Evolutionary conservation across 2,113 vertebrate genomes (phyloP).

Genomic region (Ondatra zibethicus): DNA sequence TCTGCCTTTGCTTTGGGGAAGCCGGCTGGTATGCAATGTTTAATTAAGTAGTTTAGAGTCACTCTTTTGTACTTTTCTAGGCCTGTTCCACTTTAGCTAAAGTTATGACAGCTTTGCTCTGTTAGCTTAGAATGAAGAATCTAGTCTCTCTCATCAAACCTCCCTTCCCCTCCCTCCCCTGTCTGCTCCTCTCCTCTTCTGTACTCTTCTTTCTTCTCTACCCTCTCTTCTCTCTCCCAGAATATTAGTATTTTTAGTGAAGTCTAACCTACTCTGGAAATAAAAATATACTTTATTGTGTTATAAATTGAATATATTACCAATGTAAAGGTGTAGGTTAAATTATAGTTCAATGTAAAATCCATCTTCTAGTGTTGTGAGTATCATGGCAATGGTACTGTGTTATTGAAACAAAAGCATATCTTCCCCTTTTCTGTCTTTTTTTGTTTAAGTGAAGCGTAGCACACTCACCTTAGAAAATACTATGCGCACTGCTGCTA

Average conservation of each 20-base stretch:
- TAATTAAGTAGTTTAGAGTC: slow-evolving; percentile 71
- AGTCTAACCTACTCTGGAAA: not conserved
- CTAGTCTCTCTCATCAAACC: not conserved
- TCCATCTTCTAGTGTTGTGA: not conserved
- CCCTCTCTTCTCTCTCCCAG: not conserved
- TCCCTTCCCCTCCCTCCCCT: not conserved
- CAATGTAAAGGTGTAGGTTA: slow-evolving; percentile 37
- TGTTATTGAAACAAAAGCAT: not conserved
- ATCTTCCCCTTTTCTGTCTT: not conserved
- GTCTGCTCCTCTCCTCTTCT: not conserved
- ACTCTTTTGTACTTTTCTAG: slow-evolving; percentile 69
- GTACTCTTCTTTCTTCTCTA: not conserved
- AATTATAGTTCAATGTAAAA: slow-evolving; percentile 35
- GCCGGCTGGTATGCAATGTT: slow-evolving; percentile 48
- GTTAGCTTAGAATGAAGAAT: slow-evolving; percentile 63
- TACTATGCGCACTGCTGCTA: not conserved
- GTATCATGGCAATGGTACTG: not conserved
- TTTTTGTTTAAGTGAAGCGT: not conserved
- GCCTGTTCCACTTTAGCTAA: slow-evolving; percentile 71
- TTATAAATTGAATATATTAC: not conserved
- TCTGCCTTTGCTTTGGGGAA: slow-evolving; percentile 61
- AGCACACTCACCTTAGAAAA: not conserved
- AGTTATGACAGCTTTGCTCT: slow-evolving; percentile 73
- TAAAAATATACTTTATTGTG: not conserved
- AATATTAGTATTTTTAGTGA: slow-evolving; percentile 60